These are phyloP conservation scores for Dryobotodes eremita DNA, from an alignment of 2,888 invertebrate species.

Conservation along the genomic window DNA sequence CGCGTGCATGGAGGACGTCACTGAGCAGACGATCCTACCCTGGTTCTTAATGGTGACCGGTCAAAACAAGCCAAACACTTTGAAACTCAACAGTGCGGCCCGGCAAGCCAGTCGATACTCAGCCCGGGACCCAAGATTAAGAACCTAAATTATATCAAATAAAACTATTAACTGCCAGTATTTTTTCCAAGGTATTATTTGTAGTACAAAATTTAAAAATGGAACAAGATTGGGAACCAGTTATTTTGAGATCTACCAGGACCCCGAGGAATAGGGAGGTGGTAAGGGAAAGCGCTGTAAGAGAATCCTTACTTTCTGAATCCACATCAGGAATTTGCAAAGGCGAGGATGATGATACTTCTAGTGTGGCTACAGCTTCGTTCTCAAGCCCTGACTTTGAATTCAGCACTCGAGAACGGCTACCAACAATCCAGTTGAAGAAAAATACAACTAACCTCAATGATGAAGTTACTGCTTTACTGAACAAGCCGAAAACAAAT, in stretches of 20 bases:
- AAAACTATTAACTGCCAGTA: constrained; percentile 79
- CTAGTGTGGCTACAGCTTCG: constrained; percentile 78
- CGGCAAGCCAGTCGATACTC: constrained; percentile 88
- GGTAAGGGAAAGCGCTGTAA: constrained; percentile 75
- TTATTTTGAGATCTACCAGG: constrained; percentile 80
- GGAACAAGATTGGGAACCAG: constrained; percentile 80
- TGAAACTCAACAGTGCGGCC: constrained; percentile 88
- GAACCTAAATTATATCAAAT: constrained; percentile 82
- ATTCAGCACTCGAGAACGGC: constrained; percentile 75
- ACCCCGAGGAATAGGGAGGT: constrained; percentile 77
- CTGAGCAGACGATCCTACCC: constrained; percentile 71
- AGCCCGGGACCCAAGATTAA: constrained; percentile 91
- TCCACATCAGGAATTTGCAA: constrained; percentile 89
- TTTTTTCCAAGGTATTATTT: constrained; percentile 80
- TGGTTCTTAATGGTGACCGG: constrained; percentile 91
- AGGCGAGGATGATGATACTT: constrained; percentile 84
- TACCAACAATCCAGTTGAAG: constrained; percentile 70
- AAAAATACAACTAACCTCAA: constrained; percentile 65
- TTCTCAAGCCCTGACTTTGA: constrained; percentile 86
- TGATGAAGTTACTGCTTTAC: constrained; percentile 48
- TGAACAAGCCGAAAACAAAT: constrained; percentile 63
- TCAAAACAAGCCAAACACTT: constrained; percentile 88
- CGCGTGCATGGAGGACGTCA: constrained; percentile 85
- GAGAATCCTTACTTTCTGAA: constrained; percentile 85
- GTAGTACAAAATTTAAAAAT: constrained; percentile 75